Base-by-base conservation (phyloP, 1,140 invertebrate genomes). In the Solenopsis invicta region DNA sequence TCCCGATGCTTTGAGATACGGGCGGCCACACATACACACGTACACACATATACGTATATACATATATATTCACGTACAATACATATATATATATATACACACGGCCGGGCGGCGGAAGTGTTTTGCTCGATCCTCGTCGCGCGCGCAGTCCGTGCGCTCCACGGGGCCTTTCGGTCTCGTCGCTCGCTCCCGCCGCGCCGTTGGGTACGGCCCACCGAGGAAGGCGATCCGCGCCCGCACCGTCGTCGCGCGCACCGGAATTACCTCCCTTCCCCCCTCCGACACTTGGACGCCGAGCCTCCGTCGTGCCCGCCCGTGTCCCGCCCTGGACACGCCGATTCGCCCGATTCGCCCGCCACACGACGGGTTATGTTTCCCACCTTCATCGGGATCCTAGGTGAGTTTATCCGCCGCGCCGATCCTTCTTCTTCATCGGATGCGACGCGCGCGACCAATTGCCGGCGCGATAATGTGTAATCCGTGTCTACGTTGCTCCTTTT, bases 361-460 rank as follows among this genome's bases (percentile, higher is more conserved):
- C 87, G 91, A 94, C 93, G 93, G 97, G 97, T 97, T 97, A 97
- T 97, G 96, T 97, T 97, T 97, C 96, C 96, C 96, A 96, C 96
- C 96, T 97, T 96, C 95, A 97, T 97, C 95, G 96, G 96, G 93
- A 97, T 97, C 94, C 95, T 97, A 97, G 96, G 96, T 97, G 94
- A 96, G 96, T 96, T 10, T 13, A n/a, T 24, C n/a, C 52, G 1
- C 59, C 67, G 37, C 37, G 16, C 10, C 48, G 29, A 18, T 29
- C 21, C n/a, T 37, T 13, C n/a, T 37, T 13, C 29, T 29, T 29
- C 13, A 18, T 12, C 37, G 24, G 82, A 59, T 12, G 54, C 41
- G 37, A 29, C 45, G 54, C 72, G 34, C 50, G 34, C 34, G n/a
- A 75, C 72, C 12, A 56, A 77, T 77, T 18, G 16, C 18, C 48